These are phyloP conservation scores for Orchesella flavescens DNA, from an alignment of 2,888 invertebrate genomes.

Conservation along the genomic window DNA sequence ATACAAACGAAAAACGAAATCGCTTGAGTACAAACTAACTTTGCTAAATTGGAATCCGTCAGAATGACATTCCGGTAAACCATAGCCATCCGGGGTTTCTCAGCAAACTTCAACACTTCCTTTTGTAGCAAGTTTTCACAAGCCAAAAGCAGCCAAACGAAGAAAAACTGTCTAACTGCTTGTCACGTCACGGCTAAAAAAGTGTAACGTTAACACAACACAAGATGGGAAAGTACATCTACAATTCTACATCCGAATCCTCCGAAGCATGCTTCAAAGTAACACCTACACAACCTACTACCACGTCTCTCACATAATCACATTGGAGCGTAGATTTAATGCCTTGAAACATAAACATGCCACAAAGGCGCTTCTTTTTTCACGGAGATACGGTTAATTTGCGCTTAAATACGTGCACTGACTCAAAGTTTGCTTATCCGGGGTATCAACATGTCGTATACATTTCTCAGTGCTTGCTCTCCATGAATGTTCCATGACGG, in stretches of 20 bases:
- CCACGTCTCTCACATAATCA: no score
- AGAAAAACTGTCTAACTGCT: no score
- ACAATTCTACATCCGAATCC: no score
- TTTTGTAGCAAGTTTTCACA: background rate
- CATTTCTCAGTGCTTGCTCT: no score
- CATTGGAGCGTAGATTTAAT: conserved; percentile 40
- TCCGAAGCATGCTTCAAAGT: background rate
- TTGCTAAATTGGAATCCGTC: conserved; percentile 14
- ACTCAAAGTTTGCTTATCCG: conserved; percentile 13
- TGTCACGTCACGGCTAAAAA: no score
- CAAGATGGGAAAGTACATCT: no score
- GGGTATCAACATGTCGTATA: no score
- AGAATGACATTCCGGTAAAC: background rate
- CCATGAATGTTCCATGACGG: background rate
- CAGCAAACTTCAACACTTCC: background rate
- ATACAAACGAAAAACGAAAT: background rate
- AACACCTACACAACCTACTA: background rate
- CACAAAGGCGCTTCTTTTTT: conserved; percentile 24
- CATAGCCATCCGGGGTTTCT: background rate
- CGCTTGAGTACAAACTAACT: background rate
- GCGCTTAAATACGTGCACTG: conserved; percentile 52
- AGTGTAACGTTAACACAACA: background rate
- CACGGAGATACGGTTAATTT: conserved; percentile 53
- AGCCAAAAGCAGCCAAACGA: background rate
- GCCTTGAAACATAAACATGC: conserved; percentile 54